Base-by-base conservation (phyloP, 2,113 vertebrate species). In the Phyllostomus hastatus region DNA sequence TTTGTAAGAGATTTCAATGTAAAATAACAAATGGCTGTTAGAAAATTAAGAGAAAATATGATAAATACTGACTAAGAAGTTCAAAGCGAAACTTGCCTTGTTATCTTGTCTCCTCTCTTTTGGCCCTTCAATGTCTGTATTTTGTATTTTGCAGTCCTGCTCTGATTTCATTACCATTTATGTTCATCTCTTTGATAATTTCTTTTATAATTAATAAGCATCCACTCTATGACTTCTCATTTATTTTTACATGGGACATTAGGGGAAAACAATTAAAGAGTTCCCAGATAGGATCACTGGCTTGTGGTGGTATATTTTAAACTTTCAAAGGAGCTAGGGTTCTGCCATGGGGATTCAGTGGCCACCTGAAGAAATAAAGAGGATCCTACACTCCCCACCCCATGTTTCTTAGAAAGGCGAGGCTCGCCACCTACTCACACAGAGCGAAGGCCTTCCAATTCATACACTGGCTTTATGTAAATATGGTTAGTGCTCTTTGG, bases 221-320 rank as follows among this genome's bases (percentile, higher is more conserved):
- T 75, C 48, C 1, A 70, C 15, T 91, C 41, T n/a, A 70, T 66
- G 46, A 19, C 14, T 87, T 95, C 59, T 87, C 52, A 81, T 92
- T 91, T 78, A 50, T 88, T 80, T 97, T 95, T 91, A 57, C 69
- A 89, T 5, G 78, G 38, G 14, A 95, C 78, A 94, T 88, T 72
- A 78, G 72, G 43, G 86, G 33, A 50, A 79, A 83, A 59, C 16
- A 78, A 85, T 67, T 26, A 72, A 46, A 67, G 20, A 75, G 41
- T 91, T 67, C 10, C 22, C 19, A 61, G 41, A 82, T 73, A 43
- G 73, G 48, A 72, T 81, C 26, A 31, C 24, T 33, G 1, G 20
- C 72, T 91, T 54, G 5, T 50, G 46, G 67, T 22, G 19, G 4
- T 15, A 38, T 67, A 72, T 12, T 70, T 76, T 87, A 54, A 7